phyloP scores from a whole-genome alignment of 2,888 invertebrate species.

The Allacma fusca region DNA sequence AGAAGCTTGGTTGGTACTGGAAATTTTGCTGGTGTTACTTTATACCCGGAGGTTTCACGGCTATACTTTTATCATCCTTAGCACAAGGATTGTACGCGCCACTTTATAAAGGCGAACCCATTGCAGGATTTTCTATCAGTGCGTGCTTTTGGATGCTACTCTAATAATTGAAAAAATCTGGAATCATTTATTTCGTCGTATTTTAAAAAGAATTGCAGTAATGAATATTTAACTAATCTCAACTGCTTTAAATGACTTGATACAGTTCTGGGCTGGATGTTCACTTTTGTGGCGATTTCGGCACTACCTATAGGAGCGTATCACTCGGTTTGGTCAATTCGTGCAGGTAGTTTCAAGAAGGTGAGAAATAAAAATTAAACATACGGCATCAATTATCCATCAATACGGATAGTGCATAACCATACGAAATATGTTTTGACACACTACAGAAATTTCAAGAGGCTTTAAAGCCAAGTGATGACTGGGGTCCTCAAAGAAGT shows the following conservation, averaged over 20 bases:
- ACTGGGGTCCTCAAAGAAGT: constrained; percentile 61
- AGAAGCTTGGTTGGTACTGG: constrained; percentile 77
- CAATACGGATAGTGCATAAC: too few species aligned
- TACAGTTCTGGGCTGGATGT: background rate
- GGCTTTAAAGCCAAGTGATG: constrained; percentile 56
- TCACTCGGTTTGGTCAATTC: background rate
- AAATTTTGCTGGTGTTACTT: constrained; percentile 79
- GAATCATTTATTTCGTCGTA: too few species aligned
- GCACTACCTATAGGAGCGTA: background rate
- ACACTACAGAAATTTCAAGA: constrained; percentile 56
- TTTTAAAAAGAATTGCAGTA: too few species aligned
- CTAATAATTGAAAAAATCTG: too few species aligned
- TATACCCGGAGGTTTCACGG: constrained; percentile 75
- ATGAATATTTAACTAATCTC: background rate
- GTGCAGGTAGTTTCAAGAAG: background rate
- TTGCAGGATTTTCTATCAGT: background rate
- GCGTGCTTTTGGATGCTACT: too few species aligned
- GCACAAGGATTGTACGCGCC: constrained; percentile 69
- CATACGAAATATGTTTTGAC: background rate
- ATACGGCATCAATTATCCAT: background rate
- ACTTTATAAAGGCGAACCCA: background rate
- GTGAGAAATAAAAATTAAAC: background rate
- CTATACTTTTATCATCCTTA: constrained; percentile 71
- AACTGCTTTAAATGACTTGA: too few species aligned
- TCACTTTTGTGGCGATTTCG: background rate